Conservation (phyloP, 2,797 vertebrate species). For the Aphelocoma californica region DNA sequence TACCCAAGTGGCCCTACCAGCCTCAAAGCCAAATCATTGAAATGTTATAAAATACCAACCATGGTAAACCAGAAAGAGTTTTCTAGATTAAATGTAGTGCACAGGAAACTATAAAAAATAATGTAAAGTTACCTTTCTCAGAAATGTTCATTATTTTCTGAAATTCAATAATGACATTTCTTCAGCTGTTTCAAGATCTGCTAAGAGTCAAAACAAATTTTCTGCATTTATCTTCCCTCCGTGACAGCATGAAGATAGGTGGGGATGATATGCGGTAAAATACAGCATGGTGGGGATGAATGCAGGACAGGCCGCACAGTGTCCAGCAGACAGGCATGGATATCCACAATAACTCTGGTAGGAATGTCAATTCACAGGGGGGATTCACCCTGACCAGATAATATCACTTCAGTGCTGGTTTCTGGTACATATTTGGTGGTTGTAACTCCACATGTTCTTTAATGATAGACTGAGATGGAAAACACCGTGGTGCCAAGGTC, state of each 20-base stretch:
- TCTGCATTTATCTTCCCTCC: neutral
- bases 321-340: neutral
- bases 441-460: neutral
- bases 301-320: neutral
- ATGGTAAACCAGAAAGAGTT: neutral
- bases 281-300: neutral
- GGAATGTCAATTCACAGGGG: neutral
- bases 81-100: neutral
- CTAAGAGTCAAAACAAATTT: neutral
- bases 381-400: neutral
- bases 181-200: neutral
- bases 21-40: neutral
- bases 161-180: neutral
- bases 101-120: neutral
- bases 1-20: neutral
- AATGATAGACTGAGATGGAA: neutral
- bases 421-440: neutral
- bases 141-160: neutral
- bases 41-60: neutral
- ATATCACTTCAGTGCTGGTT: neutral
- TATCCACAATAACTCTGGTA: neutral
- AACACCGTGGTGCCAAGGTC: neutral
- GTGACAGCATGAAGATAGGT: neutral
- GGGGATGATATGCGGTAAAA: neutral
- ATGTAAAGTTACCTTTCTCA: neutral